Conservation (phyloP, 1,140 invertebrate species). For the Ctenoplectra terminalis region DNA sequence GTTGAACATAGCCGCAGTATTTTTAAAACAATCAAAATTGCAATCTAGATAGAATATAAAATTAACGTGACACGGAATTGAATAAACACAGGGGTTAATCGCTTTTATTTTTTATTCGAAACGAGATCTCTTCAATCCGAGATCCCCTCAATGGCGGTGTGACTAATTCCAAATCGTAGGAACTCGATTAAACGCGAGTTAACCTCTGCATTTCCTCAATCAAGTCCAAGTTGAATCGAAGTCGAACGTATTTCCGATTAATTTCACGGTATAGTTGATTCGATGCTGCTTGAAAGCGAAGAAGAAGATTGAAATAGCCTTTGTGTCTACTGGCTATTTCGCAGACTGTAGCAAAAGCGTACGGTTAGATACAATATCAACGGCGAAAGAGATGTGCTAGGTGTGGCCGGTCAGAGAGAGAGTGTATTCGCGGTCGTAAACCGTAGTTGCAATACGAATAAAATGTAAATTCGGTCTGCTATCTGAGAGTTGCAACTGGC, state of each 20-base stretch:
- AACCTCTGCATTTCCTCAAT: no score
- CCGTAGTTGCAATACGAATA: conserved; percentile 32
- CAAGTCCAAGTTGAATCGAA: not conserved
- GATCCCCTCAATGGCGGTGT: not conserved
- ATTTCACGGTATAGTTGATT: no score
- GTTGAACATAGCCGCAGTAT: no score
- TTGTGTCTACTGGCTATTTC: not conserved
- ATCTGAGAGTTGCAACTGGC: conserved; percentile 18
- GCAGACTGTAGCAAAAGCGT: not conserved
- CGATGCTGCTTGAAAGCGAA: no score
- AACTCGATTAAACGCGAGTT: not conserved
- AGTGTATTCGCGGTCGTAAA: not conserved
- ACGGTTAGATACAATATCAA: conserved; percentile 8
- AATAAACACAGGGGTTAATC: no score
- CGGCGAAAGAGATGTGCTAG: conserved; percentile 19
- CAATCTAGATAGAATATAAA: no score
- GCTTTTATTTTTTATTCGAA: no score
- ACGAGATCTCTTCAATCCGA: no score
- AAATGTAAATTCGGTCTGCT: conserved; percentile 49
- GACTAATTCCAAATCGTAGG: not conserved
- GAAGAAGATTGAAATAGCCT: not conserved
- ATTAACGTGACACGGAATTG: no score
- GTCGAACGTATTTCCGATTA: not conserved
- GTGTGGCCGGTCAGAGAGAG: conserved; percentile 28
- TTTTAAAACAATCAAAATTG: no score